phyloP scores from a whole-genome alignment of 2,888 invertebrate species.

The Drosophila siamana region DNA sequence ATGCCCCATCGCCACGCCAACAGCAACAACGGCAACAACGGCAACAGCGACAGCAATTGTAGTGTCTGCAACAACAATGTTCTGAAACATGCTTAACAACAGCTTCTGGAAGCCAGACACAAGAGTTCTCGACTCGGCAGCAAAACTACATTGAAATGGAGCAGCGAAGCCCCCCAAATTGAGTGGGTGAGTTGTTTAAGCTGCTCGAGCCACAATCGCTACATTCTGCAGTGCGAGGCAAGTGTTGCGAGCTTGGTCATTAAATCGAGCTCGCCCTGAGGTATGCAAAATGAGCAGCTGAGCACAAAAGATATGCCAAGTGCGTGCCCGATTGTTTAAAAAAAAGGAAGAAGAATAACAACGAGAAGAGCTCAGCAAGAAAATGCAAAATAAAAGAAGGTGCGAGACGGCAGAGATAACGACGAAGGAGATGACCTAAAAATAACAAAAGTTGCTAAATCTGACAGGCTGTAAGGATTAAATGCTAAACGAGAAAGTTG shows the following conservation, averaged over 20 bases:
- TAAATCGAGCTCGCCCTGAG: slow-evolving; percentile 43
- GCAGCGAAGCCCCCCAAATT: slow-evolving; percentile 8
- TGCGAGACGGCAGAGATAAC: slow-evolving; percentile 19
- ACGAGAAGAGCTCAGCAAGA: background rate
- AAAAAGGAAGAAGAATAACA: background rate
- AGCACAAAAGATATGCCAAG: slow-evolving; percentile 33
- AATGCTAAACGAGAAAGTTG: slow-evolving; percentile 20
- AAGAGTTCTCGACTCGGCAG: slow-evolving; percentile 38
- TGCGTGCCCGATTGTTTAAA: slow-evolving; percentile 40
- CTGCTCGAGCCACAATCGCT: slow-evolving; percentile 7
- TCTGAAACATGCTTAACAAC: slow-evolving; percentile 18
- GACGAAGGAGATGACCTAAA: slow-evolving; percentile 29
- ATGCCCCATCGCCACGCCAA: slow-evolving; percentile 60
- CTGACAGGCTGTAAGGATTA: slow-evolving; percentile 21
- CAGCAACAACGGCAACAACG: slow-evolving; percentile 26
- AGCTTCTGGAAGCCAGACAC: slow-evolving; percentile 20
- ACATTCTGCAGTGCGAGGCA: slow-evolving; percentile 1
- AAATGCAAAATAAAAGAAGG: slow-evolving; percentile 8
- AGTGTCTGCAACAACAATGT: background rate
- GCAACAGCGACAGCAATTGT: background rate
- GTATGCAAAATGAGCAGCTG: slow-evolving; percentile 34
- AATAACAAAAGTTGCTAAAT: slow-evolving; percentile 30
- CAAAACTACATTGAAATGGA: slow-evolving; percentile 40
- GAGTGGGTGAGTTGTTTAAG: slow-evolving; percentile 28
- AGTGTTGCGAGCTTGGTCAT: slow-evolving; percentile 25